A percentile compares a stretch with the other conserved stretches of the same genome.
phyloP scores from a whole-genome alignment of 2,888 invertebrate genomes.

The Drosophila borborema region DNA sequence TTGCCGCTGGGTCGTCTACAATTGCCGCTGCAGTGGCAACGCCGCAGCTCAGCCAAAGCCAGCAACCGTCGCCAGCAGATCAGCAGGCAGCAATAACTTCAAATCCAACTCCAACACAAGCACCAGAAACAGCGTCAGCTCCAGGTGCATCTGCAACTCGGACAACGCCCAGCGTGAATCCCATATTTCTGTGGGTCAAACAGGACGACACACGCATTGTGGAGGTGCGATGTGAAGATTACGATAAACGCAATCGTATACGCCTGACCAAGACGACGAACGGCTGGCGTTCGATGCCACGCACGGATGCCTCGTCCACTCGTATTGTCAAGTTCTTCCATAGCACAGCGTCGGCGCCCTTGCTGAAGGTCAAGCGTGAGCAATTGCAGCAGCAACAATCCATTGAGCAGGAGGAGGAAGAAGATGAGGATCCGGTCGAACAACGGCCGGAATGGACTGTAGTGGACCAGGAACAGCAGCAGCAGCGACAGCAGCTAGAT shows the following conservation, averaged over 20 bases:
- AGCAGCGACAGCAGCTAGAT: slow-evolving; percentile 13
- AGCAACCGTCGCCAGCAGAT: background rate
- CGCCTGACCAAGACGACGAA: slow-evolving; percentile 92
- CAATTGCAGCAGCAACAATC: slow-evolving; percentile 51
- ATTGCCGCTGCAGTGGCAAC: background rate
- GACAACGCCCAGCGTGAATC: slow-evolving; percentile 86
- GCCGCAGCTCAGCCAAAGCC: slow-evolving; percentile 8
- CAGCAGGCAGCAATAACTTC: background rate
- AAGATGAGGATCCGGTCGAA: slow-evolving; percentile 10
- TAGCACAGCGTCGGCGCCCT: slow-evolving; percentile 80
- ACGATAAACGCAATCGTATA: slow-evolving; percentile 93
- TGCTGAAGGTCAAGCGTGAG: slow-evolving; percentile 84
- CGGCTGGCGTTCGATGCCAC: slow-evolving; percentile 93
- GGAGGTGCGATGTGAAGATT: slow-evolving; percentile 94
- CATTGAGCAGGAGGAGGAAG: slow-evolving; percentile 25
- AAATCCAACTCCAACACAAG: background rate
- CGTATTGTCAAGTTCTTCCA: slow-evolving; percentile 82
- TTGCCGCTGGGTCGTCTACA: background rate
- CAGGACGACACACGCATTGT: slow-evolving; percentile 92
- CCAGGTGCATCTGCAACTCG: background rate
- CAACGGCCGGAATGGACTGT: slow-evolving; percentile 25
- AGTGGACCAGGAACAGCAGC: slow-evolving; percentile 14
- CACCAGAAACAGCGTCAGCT: background rate
- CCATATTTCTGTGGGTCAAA: slow-evolving; percentile 94
- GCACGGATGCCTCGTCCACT: slow-evolving; percentile 87